Evolutionary conservation across 2,113 vertebrate species (phyloP).

Genomic region (Ageneiosus marmoratus): DNA sequence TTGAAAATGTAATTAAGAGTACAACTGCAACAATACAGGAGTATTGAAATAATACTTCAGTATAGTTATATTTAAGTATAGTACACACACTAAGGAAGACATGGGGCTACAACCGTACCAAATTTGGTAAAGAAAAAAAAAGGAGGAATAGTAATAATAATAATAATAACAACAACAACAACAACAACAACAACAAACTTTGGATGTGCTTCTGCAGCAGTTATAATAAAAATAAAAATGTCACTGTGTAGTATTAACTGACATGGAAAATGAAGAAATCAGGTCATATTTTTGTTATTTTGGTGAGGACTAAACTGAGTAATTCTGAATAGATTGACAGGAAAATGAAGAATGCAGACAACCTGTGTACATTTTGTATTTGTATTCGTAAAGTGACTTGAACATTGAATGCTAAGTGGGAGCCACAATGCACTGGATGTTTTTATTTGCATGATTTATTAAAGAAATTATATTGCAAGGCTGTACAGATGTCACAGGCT

Average conservation of each 20-base stretch:
- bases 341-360: background rate
- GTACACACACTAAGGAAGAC: too few species aligned
- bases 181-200: too few species aligned
- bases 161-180: too few species aligned
- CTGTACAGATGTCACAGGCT: constrained; percentile 62
- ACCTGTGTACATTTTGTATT: background rate
- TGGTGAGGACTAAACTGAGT: background rate
- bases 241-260: background rate
- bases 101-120: too few species aligned
- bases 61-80: too few species aligned
- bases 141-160: too few species aligned
- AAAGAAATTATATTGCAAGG: constrained; percentile 59
- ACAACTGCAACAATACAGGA: background rate
- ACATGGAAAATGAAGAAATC: background rate
- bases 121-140: too few species aligned
- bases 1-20: background rate
- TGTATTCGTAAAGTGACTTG: background rate
- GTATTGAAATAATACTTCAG: too few species aligned
- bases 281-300: background rate
- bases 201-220: too few species aligned
- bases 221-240: too few species aligned
- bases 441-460: constrained; percentile 68
- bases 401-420: background rate
- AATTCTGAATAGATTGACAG: background rate
- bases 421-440: background rate